phyloP scores from a whole-genome alignment of 2,797 vertebrate genomes.

The Tolypeutes matacus region DNA sequence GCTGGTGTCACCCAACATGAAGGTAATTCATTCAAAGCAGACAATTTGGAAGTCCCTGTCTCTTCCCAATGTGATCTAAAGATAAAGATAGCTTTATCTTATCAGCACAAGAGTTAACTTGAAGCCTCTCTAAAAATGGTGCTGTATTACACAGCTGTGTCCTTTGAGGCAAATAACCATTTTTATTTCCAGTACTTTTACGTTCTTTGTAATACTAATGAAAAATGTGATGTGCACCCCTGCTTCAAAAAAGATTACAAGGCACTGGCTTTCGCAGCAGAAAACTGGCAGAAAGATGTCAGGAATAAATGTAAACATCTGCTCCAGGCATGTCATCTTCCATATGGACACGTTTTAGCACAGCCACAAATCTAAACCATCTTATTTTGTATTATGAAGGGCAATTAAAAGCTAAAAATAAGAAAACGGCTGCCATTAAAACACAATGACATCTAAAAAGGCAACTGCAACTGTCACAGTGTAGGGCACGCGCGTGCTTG shows the following conservation, averaged over 20 bases:
- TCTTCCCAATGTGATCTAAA: not conserved
- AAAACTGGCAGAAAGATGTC: not conserved
- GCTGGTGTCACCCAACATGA: not conserved
- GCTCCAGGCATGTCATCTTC: not conserved
- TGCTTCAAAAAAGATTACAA: not conserved
- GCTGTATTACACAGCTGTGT: accelerated
- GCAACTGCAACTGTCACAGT: accelerated
- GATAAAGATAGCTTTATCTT: no score
- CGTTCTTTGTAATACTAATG: accelerated
- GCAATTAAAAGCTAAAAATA: conserved; percentile 30
- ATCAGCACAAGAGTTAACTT: not conserved
- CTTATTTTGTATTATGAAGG: not conserved
- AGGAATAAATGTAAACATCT: not conserved
- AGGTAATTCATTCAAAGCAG: not conserved
- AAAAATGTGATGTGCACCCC: not conserved
- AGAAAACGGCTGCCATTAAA: not conserved
- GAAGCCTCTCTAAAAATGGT: accelerated
- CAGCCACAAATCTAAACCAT: accelerated
- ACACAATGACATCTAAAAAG: not conserved
- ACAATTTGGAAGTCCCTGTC: not conserved
- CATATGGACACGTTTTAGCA: not conserved
- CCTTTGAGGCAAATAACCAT: no score
- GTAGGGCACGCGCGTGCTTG: accelerated
- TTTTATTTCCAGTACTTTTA: no score
- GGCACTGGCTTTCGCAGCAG: not conserved